A percentile compares a stretch with the other conserved stretches of the same genome.
phyloP scores from a whole-genome alignment of 2,888 invertebrate species.

The Limnephilus marmoratus region DNA sequence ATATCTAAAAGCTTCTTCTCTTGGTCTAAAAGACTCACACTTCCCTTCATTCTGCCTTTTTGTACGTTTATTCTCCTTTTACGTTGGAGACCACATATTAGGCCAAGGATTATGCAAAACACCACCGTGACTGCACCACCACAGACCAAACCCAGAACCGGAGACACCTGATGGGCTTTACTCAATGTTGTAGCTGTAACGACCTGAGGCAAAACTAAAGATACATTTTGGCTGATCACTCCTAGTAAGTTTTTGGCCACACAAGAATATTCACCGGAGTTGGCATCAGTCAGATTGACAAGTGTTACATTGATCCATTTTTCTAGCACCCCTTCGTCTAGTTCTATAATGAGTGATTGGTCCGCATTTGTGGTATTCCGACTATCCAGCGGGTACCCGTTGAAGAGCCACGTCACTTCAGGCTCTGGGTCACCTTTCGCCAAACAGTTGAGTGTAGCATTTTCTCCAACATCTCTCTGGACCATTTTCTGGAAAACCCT shows the following conservation, averaged over 20 bases:
- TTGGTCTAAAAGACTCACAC: constrained; percentile 85
- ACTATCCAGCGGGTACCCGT: constrained; percentile 76
- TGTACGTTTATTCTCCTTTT: constrained; percentile 75
- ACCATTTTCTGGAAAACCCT: constrained; percentile 79
- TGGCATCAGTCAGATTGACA: constrained; percentile 72
- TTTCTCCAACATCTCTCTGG: constrained; percentile 88
- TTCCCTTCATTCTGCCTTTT: constrained; percentile 81
- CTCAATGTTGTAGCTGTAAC: constrained; percentile 84
- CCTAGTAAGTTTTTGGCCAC: constrained; percentile 76
- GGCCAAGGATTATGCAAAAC: constrained; percentile 77
- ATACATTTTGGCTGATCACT: constrained; percentile 75
- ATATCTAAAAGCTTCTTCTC: constrained; percentile 85
- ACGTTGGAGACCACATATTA: constrained; percentile 74
- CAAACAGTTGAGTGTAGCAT: constrained; percentile 89
- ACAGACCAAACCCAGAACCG: constrained; percentile 80
- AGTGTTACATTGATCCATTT: constrained; percentile 81
- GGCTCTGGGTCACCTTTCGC: constrained; percentile 91
- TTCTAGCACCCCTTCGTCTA: constrained; percentile 72
- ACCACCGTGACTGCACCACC: constrained; percentile 80
- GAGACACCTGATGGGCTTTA: constrained; percentile 79
- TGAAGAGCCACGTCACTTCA: constrained; percentile 88
- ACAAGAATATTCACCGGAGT: constrained; percentile 81
- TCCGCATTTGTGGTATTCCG: constrained; percentile 60
- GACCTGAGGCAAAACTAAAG: constrained; percentile 82
- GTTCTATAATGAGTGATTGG: constrained; percentile 67